A percentile compares a stretch with the other conserved stretches of the same genome.
These are phyloP conservation scores for Dreissena rostriformis DNA, from an alignment of 1,140 invertebrate genomes.

Conservation along the genomic window DNA sequence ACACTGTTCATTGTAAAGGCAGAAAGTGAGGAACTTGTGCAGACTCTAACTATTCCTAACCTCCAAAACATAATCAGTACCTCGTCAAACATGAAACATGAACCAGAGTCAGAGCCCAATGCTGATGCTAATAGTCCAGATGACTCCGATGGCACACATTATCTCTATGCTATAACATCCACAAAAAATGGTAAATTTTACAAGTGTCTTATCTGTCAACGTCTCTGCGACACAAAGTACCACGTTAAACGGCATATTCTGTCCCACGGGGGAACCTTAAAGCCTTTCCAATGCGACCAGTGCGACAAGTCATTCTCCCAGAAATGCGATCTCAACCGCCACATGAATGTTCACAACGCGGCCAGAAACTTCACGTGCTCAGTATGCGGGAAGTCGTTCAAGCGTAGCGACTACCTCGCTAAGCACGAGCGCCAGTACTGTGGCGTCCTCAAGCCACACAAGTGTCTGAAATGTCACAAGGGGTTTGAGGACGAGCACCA, in stretches of 20 bases:
- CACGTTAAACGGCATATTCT: slow-evolving; percentile 41
- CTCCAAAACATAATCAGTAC: too few species aligned
- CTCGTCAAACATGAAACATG: too few species aligned
- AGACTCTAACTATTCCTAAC: background rate
- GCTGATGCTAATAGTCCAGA: too few species aligned
- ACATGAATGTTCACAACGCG: slow-evolving; percentile 50
- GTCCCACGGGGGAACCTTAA: slow-evolving; percentile 24
- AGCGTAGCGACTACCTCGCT: slow-evolving; percentile 50
- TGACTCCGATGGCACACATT: too few species aligned
- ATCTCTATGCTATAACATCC: slow-evolving; percentile 38
- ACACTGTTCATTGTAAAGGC: too few species aligned
- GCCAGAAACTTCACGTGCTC: slow-evolving; percentile 39
- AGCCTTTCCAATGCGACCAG: slow-evolving; percentile 29
- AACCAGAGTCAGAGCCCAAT: too few species aligned
- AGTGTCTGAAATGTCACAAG: slow-evolving; percentile 44
- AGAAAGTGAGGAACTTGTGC: too few species aligned
- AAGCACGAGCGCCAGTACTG: slow-evolving; percentile 55
- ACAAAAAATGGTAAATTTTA: slow-evolving; percentile 44
- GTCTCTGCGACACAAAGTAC: slow-evolving; percentile 42
- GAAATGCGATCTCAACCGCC: slow-evolving; percentile 46
- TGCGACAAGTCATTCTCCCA: slow-evolving; percentile 45
- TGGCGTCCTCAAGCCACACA: slow-evolving; percentile 39
- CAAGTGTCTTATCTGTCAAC: slow-evolving; percentile 45
- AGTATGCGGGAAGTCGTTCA: slow-evolving; percentile 49
- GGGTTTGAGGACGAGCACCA: slow-evolving; percentile 51